Evolutionary conservation across 2,113 vertebrate genomes (phyloP).

Genomic region (Ammodytes dubius): DNA sequence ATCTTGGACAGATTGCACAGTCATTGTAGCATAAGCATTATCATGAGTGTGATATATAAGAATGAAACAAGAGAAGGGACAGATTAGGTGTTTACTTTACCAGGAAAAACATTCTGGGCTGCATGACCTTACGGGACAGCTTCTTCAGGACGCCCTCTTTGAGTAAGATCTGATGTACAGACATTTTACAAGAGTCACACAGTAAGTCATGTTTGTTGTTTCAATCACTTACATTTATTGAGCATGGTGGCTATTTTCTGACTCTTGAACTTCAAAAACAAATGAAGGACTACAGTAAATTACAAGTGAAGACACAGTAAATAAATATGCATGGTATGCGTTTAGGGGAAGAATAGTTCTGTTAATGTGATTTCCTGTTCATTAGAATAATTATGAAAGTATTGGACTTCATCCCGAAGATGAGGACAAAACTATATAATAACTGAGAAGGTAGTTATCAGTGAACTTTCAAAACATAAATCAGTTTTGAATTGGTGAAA

Average conservation of each 20-base stretch:
- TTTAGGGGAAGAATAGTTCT: not conserved
- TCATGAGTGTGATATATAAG: not conserved
- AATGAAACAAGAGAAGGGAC: not conserved
- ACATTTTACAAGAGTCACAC: not conserved
- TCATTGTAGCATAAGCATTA: not conserved
- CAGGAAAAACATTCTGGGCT: constrained; percentile 98
- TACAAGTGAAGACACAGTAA: too few relatives aligned
- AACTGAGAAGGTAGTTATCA: not conserved
- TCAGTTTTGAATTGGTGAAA: not conserved
- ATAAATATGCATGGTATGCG: not conserved
- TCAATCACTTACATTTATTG: not conserved
- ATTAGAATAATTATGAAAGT: not conserved
- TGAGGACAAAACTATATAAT: not conserved
- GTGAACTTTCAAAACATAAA: not conserved
- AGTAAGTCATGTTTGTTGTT: not conserved
- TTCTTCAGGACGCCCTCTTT: constrained; percentile 98
- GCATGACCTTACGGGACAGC: constrained; percentile 96
- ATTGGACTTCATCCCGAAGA: not conserved
- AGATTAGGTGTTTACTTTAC: constrained; percentile 78
- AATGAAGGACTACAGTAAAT: not conserved
- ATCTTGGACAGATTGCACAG: not conserved
- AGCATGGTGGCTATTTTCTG: not conserved
- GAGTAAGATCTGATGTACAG: constrained; percentile 88
- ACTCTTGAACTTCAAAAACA: not conserved
- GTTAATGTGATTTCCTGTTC: not conserved